A percentile compares a stretch with the other conserved stretches of the same genome.
Evolutionary conservation across 2,797 vertebrate genomes (phyloP).

Genomic region (Coccyzus lansbergi): DNA sequence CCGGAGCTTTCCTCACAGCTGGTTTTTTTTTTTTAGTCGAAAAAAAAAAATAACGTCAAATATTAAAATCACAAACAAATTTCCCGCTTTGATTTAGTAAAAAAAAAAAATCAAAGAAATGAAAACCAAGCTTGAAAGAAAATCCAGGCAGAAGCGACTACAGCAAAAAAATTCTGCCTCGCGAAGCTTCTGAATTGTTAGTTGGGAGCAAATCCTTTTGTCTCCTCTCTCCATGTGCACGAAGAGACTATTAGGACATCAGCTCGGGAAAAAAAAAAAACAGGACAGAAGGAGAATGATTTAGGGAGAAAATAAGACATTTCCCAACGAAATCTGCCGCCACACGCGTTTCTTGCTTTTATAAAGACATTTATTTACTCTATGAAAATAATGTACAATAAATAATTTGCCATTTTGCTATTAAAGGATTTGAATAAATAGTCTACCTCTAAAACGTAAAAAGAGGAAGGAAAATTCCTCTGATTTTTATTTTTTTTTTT

Average conservation of each 20-base stretch:
- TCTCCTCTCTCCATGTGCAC: neutral
- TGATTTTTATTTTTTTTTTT: constrained; percentile 2
- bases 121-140: rapidly evolving
- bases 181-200: neutral
- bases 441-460: constrained; percentile 91
- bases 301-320: rapidly evolving
- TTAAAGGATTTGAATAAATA: constrained; percentile 99
- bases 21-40: neutral
- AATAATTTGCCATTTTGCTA: constrained; percentile 97
- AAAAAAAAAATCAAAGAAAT: neutral
- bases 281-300: neutral
- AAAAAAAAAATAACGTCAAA: neutral
- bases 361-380: constrained; percentile 90
- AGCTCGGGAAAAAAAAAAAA: neutral
- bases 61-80: neutral
- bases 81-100: neutral
- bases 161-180: neutral
- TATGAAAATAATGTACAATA: constrained; percentile 99
- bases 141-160: rapidly evolving
- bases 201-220: constrained; percentile 9
- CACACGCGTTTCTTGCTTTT: constrained; percentile 64
- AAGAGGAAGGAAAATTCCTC: constrained; percentile 79
- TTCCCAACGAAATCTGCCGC: neutral
- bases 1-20: neutral
- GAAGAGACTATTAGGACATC: neutral